These are phyloP conservation scores for Sciaenops ocellatus DNA, from an alignment of 2,797 vertebrate species.

Conservation along the genomic window DNA sequence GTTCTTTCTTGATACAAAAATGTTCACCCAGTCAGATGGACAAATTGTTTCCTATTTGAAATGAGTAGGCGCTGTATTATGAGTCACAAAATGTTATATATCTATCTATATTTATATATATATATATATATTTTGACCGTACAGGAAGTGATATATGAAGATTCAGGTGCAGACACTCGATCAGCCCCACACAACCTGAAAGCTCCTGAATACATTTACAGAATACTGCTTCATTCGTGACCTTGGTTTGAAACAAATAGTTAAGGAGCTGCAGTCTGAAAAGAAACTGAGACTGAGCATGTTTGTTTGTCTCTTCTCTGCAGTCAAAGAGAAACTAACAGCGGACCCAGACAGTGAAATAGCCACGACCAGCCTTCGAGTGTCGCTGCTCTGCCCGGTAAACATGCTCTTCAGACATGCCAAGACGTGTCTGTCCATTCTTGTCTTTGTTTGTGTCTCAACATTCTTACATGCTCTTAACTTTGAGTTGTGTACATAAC, in stretches of 20 bases:
- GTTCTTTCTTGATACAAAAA: neutral
- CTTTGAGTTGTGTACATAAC: conserved; percentile 1
- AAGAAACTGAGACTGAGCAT: conserved; percentile 11
- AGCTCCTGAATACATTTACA: conserved; percentile 6
- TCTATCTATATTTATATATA: neutral
- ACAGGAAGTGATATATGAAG: conserved; percentile 3
- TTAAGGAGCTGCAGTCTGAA: neutral
- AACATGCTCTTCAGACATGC: conserved; percentile 60
- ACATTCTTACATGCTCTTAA: conserved; percentile 17
- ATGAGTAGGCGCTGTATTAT: neutral
- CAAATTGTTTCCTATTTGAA: neutral
- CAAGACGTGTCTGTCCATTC: conserved; percentile 37
- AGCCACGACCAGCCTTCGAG: conserved; percentile 96
- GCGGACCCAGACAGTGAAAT: conserved; percentile 99
- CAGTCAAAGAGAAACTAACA: conserved; percentile 98
- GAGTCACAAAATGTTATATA: neutral
- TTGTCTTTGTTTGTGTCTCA: conserved; percentile 18
- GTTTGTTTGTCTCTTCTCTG: conserved; percentile 50
- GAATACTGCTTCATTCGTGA: neutral
- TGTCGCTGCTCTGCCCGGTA: conserved; percentile 98
- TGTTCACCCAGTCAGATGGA: neutral
- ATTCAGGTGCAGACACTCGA: neutral
- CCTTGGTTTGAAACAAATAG: conserved; percentile 4
- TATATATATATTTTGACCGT: neutral
- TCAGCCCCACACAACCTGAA: neutral